Evolutionary conservation across 2,888 invertebrate genomes (phyloP).

Genomic region (Cheilosia impressa): DNA sequence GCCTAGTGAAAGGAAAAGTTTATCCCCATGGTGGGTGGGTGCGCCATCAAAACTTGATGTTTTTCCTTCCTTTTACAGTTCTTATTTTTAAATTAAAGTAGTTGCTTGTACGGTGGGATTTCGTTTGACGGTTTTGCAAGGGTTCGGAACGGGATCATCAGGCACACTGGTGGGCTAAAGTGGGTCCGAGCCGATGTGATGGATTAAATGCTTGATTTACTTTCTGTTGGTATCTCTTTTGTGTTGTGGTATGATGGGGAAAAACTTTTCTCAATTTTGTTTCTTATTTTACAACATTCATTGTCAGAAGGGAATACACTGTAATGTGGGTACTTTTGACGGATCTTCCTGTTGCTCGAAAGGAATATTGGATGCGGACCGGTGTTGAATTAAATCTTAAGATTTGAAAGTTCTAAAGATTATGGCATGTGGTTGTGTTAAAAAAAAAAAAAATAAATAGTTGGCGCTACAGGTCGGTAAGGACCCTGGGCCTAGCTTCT

Average conservation of each 20-base stretch:
- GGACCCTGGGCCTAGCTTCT: too few species aligned
- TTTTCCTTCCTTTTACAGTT: not conserved
- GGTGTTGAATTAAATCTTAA: too few species aligned
- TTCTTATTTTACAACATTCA: not conserved
- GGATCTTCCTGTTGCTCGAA: too few species aligned
- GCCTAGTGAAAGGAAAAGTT: conserved; percentile 18
- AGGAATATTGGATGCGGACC: too few species aligned
- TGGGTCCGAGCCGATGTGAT: conserved; percentile 37
- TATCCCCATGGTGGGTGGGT: conserved; percentile 10
- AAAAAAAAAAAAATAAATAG: too few species aligned
- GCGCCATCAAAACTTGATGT: conserved; percentile 14
- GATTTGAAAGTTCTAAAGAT: too few species aligned
- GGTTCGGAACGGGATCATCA: conserved; percentile 5
- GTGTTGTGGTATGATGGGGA: not conserved
- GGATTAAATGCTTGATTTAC: conserved; percentile 41
- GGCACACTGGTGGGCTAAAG: conserved; percentile 12
- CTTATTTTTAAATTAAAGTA: conserved; percentile 42
- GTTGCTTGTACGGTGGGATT: conserved; percentile 30
- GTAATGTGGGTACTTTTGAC: too few species aligned
- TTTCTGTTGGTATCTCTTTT: not conserved
- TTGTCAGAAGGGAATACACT: conserved; percentile 31
- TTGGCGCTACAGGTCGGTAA: too few species aligned
- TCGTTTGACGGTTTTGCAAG: conserved; percentile 18
- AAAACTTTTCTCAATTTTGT: conserved; percentile 4
- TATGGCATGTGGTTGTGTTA: too few species aligned